Percentiles rank a stretch among this genome's conserved stretches.
Conservation (phyloP, 2,888 invertebrate species). For the Troides oblongomaculatus region DNA sequence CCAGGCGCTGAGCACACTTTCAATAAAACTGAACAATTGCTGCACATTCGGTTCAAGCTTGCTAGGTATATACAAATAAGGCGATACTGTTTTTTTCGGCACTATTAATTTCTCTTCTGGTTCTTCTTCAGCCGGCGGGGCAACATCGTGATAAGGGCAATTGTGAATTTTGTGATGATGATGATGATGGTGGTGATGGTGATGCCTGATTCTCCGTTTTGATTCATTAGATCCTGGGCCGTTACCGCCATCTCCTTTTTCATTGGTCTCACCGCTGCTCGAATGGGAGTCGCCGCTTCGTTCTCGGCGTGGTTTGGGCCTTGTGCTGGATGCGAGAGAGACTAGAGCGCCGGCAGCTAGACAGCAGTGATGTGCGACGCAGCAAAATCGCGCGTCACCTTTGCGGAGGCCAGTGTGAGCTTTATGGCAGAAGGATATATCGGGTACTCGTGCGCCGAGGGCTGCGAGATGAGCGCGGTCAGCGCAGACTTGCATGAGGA, state of each 20-base stretch:
- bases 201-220: slow-evolving; percentile 63
- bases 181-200: slow-evolving; percentile 68
- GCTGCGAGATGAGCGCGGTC: slow-evolving; percentile 81
- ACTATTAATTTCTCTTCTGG: slow-evolving; percentile 59
- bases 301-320: slow-evolving; percentile 62
- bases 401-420: slow-evolving; percentile 66
- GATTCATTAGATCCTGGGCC: slow-evolving; percentile 49
- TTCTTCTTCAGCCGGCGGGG: slow-evolving; percentile 58
- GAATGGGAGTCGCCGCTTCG: slow-evolving; percentile 74
- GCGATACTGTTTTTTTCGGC: slow-evolving; percentile 74
- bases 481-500: slow-evolving; percentile 86
- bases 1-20: slow-evolving; percentile 89
- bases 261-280: slow-evolving; percentile 70
- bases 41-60: slow-evolving; percentile 88
- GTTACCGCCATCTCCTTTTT: slow-evolving; percentile 61
- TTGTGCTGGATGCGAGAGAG: slow-evolving; percentile 62
- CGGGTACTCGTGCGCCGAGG: slow-evolving; percentile 72
- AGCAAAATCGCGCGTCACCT: slow-evolving; percentile 71
- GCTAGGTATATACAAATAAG: slow-evolving; percentile 75
- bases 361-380: slow-evolving; percentile 76
- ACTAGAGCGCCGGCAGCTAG: slow-evolving; percentile 67
- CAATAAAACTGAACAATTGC: slow-evolving; percentile 90
- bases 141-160: slow-evolving; percentile 71
- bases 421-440: slow-evolving; percentile 75
- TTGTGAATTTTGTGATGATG: slow-evolving; percentile 69